phyloP scores from a whole-genome alignment of 2,797 vertebrate species.

The Amblyopsis hoosieri region DNA sequence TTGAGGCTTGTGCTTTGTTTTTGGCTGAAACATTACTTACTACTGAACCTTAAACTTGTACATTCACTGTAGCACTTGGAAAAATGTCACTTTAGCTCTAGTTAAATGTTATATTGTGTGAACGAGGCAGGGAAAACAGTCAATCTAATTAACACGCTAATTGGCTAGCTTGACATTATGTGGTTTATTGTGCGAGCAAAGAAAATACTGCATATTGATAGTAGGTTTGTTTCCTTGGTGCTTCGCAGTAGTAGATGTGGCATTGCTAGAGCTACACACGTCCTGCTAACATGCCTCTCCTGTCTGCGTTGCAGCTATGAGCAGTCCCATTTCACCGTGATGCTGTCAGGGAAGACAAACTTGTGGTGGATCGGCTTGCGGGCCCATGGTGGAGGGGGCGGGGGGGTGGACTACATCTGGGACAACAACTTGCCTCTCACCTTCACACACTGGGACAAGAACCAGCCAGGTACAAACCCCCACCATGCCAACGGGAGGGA shows the following conservation, averaged over 20 bases:
- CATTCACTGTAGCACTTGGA: too few species aligned
- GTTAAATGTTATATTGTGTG: too few species aligned
- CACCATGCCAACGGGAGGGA: too few species aligned
- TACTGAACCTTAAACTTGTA: too few species aligned
- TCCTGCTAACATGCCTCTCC: background rate
- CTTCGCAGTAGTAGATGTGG: background rate
- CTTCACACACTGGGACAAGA: conserved; percentile 80
- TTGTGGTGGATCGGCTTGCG: conserved; percentile 81
- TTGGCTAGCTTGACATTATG: too few species aligned
- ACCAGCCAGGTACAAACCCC: conserved; percentile 73
- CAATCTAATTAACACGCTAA: too few species aligned
- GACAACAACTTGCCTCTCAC: conserved; percentile 67
- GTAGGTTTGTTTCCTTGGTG: background rate
- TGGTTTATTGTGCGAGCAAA: too few species aligned
- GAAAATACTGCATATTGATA: too few species aligned
- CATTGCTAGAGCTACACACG: background rate
- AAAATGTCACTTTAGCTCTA: too few species aligned
- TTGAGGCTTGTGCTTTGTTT: too few species aligned
- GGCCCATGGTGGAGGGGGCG: conserved; percentile 51
- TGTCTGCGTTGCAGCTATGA: conserved; percentile 69
- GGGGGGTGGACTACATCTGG: conserved; percentile 80
- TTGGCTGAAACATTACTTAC: too few species aligned
- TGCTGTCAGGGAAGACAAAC: conserved; percentile 59
- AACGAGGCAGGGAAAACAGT: too few species aligned
- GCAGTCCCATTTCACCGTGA: conserved; percentile 78